Conservation (phyloP, 2,797 vertebrate genomes). For the Channallabes apus region DNA sequence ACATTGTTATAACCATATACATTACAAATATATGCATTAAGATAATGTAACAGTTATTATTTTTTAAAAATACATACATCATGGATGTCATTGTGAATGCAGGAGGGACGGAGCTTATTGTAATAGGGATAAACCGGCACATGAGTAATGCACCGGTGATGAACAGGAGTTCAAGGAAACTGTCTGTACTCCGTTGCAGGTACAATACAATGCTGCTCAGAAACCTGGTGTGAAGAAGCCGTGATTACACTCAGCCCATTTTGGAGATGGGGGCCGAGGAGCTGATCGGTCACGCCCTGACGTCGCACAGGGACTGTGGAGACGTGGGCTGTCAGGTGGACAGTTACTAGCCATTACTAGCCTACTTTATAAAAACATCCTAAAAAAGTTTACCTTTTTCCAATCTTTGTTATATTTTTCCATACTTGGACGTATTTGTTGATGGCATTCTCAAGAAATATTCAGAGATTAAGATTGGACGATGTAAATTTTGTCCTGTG, state of each 20-base stretch:
- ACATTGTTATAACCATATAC: too few species aligned
- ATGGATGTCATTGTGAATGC: constrained; percentile 86
- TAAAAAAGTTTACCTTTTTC: too few species aligned
- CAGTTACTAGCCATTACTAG: too few species aligned
- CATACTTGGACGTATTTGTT: too few species aligned
- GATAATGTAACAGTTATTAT: too few species aligned
- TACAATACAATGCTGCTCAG: constrained; percentile 96
- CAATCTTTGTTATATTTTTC: too few species aligned
- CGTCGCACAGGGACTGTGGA: constrained; percentile 81
- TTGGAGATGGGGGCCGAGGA: constrained; percentile 90
- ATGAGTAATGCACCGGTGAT: constrained; percentile 80
- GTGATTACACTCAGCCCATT: constrained; percentile 77
- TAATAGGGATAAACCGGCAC: constrained; percentile 86
- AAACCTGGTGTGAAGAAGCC: constrained; percentile 85
- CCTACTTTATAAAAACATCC: too few species aligned
- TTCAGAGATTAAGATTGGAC: too few species aligned
- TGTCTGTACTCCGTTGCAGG: constrained; percentile 65
- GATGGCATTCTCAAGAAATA: too few species aligned
- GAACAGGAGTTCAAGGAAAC: neutral
- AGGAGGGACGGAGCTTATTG: constrained; percentile 83
- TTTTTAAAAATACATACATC: constrained; percentile 64
- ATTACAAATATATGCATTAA: too few species aligned
- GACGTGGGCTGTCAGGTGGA: constrained; percentile 91
- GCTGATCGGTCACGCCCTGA: constrained; percentile 82
- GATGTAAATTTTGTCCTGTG: too few species aligned